Conservation (phyloP, 2,888 invertebrate genomes). For the Andrena chrysosceles region DNA sequence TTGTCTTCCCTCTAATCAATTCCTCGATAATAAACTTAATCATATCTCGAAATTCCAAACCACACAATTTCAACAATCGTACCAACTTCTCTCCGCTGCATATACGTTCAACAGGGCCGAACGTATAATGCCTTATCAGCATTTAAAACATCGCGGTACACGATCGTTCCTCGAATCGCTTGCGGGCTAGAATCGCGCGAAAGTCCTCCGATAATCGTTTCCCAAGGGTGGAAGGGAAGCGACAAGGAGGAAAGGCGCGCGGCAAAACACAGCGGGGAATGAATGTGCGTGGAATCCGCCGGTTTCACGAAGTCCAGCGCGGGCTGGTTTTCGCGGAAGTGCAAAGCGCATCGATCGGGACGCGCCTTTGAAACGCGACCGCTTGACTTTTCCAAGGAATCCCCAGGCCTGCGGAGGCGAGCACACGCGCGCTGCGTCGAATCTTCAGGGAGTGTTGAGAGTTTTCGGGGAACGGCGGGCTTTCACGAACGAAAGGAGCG, state of each 20-base stretch:
- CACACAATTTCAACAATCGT: too few relatives aligned
- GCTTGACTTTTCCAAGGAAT: slow-evolving; percentile 19
- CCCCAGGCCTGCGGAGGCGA: neutral
- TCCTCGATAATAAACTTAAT: too few relatives aligned
- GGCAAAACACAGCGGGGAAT: neutral
- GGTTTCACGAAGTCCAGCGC: neutral
- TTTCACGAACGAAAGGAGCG: neutral
- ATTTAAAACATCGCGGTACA: neutral
- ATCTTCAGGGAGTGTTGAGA: neutral
- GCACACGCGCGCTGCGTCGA: neutral
- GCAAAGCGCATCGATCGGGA: slow-evolving; percentile 37
- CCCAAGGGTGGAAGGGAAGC: neutral
- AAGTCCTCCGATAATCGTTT: neutral
- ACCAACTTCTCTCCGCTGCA: too few relatives aligned
- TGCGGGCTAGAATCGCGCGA: neutral
- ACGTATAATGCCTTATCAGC: neutral
- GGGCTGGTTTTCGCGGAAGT: slow-evolving; percentile 6
- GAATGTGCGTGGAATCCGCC: slow-evolving; percentile 22
- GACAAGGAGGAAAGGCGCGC: neutral
- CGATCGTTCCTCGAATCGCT: neutral
- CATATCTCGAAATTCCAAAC: too few relatives aligned
- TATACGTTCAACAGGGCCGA: too few relatives aligned
- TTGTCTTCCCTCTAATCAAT: too few relatives aligned
- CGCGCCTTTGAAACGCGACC: slow-evolving; percentile 10
- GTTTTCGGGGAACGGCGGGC: too few relatives aligned